Evolutionary conservation across 2,113 vertebrate genomes (phyloP), one percentile per base, ranked within the genome.

Genomic region (Dryoscopus gambensis): DNA sequence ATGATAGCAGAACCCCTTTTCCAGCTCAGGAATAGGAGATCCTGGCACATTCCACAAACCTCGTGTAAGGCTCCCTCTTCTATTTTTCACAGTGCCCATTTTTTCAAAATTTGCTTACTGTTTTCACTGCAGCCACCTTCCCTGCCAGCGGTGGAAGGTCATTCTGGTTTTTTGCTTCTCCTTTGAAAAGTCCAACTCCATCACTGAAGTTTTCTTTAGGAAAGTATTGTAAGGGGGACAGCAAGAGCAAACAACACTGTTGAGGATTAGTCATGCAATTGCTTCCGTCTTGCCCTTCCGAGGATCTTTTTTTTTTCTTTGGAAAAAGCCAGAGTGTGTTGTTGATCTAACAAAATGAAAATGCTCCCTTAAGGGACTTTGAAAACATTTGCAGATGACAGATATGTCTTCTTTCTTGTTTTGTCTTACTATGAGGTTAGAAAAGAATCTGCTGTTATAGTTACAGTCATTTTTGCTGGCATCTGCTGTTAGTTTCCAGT

Each of bases 1-100:
- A 64, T 95, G 63, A 40, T 94, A 97, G 97, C 98, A 97, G 93
- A 97, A 98, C 96, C 98, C 93, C 95, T 97, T 98, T 98, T 98
- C 96, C 98, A 98, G 98, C 97, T 98, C 97, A 92, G 89, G 87
- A 53, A 15, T 71, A 88, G 60, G 79, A 95, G 65, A 91, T 82
- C 57, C 40, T 82, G 87, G 56, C 59, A 67, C 28, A 39, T 6
- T 87, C 31, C 50, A 59, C 46, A 93, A 78, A 67, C 53, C 52
- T 33, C 13, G 37, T 78, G 44, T 86, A 59, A 84, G 60, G 60
- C 30, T 91, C 49, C 68, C 60, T 78, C 70, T 90, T 87, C n/a
- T 56, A 0, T 67, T 74, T 79, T 93, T 52, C 60, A 40, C 40
- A 28, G 42, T 37, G 44, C 13, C 53, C 47, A 46, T 92, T 83